Evolutionary conservation across 2,888 invertebrate genomes (phyloP), one percentile per base, ranked within the genome.

Genomic region (Tinea trinotella): DNA sequence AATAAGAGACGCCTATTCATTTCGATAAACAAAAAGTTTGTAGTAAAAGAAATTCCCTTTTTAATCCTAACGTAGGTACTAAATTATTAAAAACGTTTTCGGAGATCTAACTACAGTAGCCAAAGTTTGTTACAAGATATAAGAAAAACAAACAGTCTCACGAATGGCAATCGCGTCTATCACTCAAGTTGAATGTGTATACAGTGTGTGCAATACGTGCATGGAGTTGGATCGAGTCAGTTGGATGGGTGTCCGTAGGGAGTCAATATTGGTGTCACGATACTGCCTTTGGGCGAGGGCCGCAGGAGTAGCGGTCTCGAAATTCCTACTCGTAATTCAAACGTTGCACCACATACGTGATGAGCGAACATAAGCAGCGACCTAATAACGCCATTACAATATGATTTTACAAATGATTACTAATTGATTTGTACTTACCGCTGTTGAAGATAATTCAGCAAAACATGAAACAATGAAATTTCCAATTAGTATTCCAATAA

Each of bases 271-370:
- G 73, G 78, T 83, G 83, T 80, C 84, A 83, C 70, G 67, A 70
- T 70, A 61, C 59, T 62, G 61, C 58, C 62, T 61, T 59, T 65
- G 61, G 67, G 61, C 63, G 69, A 75, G 79, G 79, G 74, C 79
- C 80, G 9, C 20, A 18, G 18, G 72, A 76, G 76, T 85, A 85
- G 85, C 85, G 85, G 85, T 80, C 76, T 75, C 82, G 63, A 80
- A 48, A 85, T 84, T 81, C 85, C 84, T 76, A 69, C 78, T 82
- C 83, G 83, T 84, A 83, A 82, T 81, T 79, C 77, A 73, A 76
- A 76, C 76, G 66, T 74, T 71, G 59, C 55, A 56, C 40, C 62
- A 62, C 66, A 71, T 81, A 83, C 83, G 82, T 83, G 84, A 65
- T 62, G 70, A 63, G 67, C 64, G 64, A 67, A 15, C 34, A 74